Evolutionary conservation across 2,888 invertebrate species (phyloP).

Genomic region (Thyatira batis): DNA sequence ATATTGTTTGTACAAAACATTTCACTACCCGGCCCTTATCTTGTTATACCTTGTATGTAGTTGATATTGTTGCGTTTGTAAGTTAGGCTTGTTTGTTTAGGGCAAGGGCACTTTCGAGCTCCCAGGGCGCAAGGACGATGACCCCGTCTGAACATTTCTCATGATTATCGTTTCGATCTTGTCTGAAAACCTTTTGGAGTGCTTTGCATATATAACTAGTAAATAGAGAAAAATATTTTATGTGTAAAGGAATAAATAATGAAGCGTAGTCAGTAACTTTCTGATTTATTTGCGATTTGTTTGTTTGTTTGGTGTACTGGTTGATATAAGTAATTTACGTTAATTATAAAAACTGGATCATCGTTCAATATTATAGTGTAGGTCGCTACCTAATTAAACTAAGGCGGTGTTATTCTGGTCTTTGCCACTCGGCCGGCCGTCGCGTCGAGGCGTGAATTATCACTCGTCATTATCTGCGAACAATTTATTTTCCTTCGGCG

Average conservation of each 20-base stretch:
- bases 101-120: conserved; percentile 38
- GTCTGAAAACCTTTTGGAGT: neutral
- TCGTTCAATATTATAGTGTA: neutral
- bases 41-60: conserved; percentile 1
- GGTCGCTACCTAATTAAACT: conserved; percentile 11
- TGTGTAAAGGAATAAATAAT: too few relatives aligned
- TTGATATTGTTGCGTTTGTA: conserved; percentile 6
- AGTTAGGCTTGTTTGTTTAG: conserved; percentile 33
- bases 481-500: conserved; percentile 49
- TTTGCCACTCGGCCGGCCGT: conserved; percentile 10
- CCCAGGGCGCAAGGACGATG: conserved; percentile 36
- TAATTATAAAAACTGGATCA: neutral
- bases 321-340: too few relatives aligned
- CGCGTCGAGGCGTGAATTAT: conserved; percentile 55
- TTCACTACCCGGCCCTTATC: conserved; percentile 5
- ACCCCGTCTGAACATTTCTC: conserved; percentile 31
- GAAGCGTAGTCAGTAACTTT: too few relatives aligned
- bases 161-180: conserved; percentile 10
- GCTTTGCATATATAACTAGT: neutral
- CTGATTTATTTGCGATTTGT: too few relatives aligned
- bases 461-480: conserved; percentile 62
- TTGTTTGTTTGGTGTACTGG: too few relatives aligned
- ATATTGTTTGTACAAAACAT: conserved; percentile 1
- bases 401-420: conserved; percentile 4
- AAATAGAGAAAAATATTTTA: neutral